Evolutionary conservation across 1,140 invertebrate species (phyloP), one percentile per base, ranked within the genome.

Genomic region (Aphis gossypii): DNA sequence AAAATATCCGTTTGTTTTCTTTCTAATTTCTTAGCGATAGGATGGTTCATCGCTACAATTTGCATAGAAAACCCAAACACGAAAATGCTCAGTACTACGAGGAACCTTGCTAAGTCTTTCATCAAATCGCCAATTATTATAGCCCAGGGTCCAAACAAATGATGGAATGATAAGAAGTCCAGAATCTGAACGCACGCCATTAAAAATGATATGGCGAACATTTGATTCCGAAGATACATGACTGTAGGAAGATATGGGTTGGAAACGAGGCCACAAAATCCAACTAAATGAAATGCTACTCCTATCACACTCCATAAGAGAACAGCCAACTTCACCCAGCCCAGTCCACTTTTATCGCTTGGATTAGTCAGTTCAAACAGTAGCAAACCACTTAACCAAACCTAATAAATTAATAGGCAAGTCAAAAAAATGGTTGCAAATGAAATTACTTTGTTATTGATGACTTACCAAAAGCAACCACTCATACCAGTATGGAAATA

Each of bases 21-120:
- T 21, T 94, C 94, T 2, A 95, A 92, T 51, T 94, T 94, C n/a
- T 97, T 97, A 94, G 96, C 96, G 95, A 99, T 98, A 0, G 98
- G 98, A 95, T 99, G 98, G 96, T 99, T 99, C 54, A 99, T 96
- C 1, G 99, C 98, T 25, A 99, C 98, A 87, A 99, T 98, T 95
- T 99, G 98, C 97, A 99, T 98, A 1, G 99, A 99, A 95, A 99
- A 99, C 87, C 99, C 99, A 95, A 99, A 98, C 94, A 99, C 98
- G 95, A 99, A 99, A 95, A 99, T 99, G 30, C 98, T 97, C 94
- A 99, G 96, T 20, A 99, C 99, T 44, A 99, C 99, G 93, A 99
- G 96, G 96, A 99, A 99, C 94, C 99, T 96, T 14, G 98, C 98
- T 94, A 99, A 96, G 95, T 99, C 97, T 95, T 98, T 98, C 96